phyloP scores from a whole-genome alignment of 2,888 invertebrate species.

The Eupeodes luniger region DNA sequence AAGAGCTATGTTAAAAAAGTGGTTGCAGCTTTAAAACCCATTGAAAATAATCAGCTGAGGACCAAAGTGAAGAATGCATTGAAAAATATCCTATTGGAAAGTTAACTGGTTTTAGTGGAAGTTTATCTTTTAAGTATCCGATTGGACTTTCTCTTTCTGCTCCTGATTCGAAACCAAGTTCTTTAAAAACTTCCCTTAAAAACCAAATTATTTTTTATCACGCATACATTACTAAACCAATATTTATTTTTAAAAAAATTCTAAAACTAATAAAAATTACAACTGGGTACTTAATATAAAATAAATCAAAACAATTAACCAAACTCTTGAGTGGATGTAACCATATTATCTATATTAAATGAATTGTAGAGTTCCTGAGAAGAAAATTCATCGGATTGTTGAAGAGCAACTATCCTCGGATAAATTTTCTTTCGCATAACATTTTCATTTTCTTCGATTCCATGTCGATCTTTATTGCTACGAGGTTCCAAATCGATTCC shows the following conservation, averaged over 20 bases:
- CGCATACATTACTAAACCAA: no score
- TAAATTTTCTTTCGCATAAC: neutral
- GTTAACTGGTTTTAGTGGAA: no score
- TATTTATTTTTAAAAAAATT: neutral
- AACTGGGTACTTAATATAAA: neutral
- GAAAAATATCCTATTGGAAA: no score
- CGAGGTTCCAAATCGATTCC: neutral
- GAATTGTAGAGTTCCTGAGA: conserved; percentile 42
- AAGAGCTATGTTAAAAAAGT: no score
- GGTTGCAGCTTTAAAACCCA: no score
- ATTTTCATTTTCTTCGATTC: neutral
- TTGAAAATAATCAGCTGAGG: no score
- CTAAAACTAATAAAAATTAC: neutral
- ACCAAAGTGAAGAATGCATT: no score
- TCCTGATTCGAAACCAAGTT: no score
- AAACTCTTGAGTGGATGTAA: conserved; percentile 70
- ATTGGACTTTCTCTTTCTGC: no score
- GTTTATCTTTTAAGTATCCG: no score
- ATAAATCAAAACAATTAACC: conserved; percentile 1
- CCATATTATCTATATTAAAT: conserved; percentile 54
- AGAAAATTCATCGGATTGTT: conserved; percentile 41
- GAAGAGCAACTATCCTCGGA: neutral
- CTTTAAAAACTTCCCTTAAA: no score
- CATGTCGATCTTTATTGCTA: neutral
- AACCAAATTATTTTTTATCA: no score